Evolutionary conservation across 2,797 vertebrate species (phyloP).

Genomic region (Anolis apletophallus): DNA sequence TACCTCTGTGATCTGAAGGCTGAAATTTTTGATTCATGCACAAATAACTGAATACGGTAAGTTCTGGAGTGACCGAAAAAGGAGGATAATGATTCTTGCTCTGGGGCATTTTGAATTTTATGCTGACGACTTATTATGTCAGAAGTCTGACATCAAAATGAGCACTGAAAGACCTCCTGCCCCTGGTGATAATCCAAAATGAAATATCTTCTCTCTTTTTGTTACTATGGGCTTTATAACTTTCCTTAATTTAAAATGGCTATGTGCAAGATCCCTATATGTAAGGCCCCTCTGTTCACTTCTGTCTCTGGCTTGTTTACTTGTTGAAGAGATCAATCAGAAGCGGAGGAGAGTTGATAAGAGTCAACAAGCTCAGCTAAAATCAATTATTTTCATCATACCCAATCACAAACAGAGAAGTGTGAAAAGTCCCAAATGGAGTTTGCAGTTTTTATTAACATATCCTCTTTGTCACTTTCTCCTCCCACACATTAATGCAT

Average conservation of each 20-base stretch:
- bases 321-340: slow-evolving; percentile 14
- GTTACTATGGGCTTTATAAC: not conserved
- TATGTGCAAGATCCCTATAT: not conserved
- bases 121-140: slow-evolving; percentile 42
- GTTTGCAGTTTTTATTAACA: not conserved
- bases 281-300: not conserved
- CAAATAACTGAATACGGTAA: not conserved
- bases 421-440: not conserved
- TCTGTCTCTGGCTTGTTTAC: not conserved
- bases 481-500: not conserved
- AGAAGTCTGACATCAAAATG: slow-evolving; percentile 42
- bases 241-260: slow-evolving; percentile 43
- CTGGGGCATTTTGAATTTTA: slow-evolving; percentile 56
- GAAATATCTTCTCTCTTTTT: not conserved
- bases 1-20: slow-evolving; percentile 51
- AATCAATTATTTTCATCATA: not conserved
- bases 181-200: not conserved
- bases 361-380: slow-evolving; percentile 6
- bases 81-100: slow-evolving; percentile 36
- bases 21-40: slow-evolving; percentile 49
- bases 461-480: not conserved
- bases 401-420: not conserved
- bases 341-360: not conserved
- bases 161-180: slow-evolving; percentile 23
- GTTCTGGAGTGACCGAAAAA: slow-evolving; percentile 37